Evolutionary conservation across 2,888 invertebrate genomes (phyloP).

Genomic region (Agonum fuliginosum): DNA sequence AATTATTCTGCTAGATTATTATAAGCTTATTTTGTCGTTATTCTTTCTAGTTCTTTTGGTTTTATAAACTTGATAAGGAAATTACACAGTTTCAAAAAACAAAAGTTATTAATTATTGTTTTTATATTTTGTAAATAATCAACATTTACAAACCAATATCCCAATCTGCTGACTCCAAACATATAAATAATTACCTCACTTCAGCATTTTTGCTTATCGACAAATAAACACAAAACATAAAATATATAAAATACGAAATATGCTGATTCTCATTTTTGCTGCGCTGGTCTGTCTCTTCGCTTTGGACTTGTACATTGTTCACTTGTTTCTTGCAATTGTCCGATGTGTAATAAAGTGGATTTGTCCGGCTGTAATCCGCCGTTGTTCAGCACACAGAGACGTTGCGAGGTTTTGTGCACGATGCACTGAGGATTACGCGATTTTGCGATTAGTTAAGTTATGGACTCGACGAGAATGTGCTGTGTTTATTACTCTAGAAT

Average conservation of each 20-base stretch:
- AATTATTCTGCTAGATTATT: too few relatives aligned
- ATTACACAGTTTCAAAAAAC: too few relatives aligned
- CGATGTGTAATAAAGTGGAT: conserved; percentile 37
- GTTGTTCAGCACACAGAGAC: neutral
- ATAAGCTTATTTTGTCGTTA: too few relatives aligned
- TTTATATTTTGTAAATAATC: too few relatives aligned
- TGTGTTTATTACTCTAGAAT: neutral
- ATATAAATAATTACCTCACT: too few relatives aligned
- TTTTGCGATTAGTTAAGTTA: neutral
- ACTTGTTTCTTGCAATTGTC: neutral
- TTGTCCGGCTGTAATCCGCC: conserved; percentile 5
- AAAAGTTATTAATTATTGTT: too few relatives aligned
- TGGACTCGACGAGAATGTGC: neutral
- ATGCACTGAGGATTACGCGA: neutral
- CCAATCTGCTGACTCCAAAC: too few relatives aligned
- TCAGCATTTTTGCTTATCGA: neutral
- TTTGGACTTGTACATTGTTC: neutral
- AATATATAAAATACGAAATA: neutral
- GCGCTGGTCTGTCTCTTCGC: neutral
- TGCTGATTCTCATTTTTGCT: too few relatives aligned
- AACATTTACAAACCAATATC: too few relatives aligned
- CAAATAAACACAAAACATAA: neutral
- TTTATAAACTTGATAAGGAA: too few relatives aligned
- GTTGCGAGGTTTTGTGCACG: neutral
- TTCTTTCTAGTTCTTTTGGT: too few relatives aligned